phyloP scores from a whole-genome alignment of 2,113 vertebrate genomes.

The Shinisaurus crocodilurus region DNA sequence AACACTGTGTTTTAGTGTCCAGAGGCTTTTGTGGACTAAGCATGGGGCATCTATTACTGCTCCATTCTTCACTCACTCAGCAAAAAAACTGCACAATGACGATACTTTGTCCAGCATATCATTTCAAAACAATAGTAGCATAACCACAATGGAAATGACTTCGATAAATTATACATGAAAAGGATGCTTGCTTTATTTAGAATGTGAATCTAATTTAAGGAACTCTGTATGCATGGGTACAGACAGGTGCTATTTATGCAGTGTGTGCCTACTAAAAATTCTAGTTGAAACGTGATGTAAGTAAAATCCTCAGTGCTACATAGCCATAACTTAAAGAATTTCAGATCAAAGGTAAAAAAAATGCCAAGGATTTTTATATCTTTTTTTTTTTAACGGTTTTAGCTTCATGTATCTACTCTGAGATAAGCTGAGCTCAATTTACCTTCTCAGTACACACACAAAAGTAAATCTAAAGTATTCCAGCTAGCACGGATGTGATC shows the following conservation, averaged over 20 bases:
- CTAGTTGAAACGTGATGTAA: neutral
- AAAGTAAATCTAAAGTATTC: slow-evolving; percentile 46
- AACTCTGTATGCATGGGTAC: slow-evolving; percentile 28
- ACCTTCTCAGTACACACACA: slow-evolving; percentile 39
- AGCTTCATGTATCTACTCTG: slow-evolving; percentile 39
- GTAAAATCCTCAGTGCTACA: neutral
- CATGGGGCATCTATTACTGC: slow-evolving; percentile 43
- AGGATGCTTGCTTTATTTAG: slow-evolving; percentile 56
- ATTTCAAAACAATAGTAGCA: slow-evolving; percentile 55
- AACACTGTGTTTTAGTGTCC: slow-evolving; percentile 24
- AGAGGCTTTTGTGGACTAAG: slow-evolving; percentile 47
- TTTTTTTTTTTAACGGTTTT: neutral
- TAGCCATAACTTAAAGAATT: slow-evolving; percentile 25
- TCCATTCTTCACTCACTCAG: slow-evolving; percentile 40
- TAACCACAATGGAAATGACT: slow-evolving; percentile 46
- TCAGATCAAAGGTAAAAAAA: neutral
- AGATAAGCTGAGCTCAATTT: slow-evolving; percentile 43
- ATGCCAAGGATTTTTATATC: neutral
- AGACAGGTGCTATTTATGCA: slow-evolving; percentile 20
- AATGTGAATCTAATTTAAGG: slow-evolving; percentile 35
- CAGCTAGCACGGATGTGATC: slow-evolving; percentile 14
- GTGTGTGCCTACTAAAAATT: slow-evolving; percentile 13
- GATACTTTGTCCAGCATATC: slow-evolving; percentile 49
- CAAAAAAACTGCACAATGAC: slow-evolving; percentile 56
- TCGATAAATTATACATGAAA: slow-evolving; percentile 40